Conservation (phyloP, 1,140 invertebrate genomes). For the Ectropis grisescens region DNA sequence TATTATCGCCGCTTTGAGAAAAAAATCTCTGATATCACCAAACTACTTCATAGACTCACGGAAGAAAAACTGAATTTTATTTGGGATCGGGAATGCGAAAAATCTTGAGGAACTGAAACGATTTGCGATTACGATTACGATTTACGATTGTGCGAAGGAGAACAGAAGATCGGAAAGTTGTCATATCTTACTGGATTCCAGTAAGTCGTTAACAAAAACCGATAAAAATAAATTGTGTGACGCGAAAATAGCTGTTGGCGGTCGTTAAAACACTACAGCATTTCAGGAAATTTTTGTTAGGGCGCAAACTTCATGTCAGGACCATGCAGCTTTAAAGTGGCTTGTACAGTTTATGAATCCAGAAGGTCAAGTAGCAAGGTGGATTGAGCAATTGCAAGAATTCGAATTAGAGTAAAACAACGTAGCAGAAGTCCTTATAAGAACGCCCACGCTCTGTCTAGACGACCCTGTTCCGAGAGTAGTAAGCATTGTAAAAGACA, state of each 20-base stretch:
- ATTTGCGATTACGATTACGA: no score
- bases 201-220: slow-evolving; percentile 9
- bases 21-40: slow-evolving; percentile 24
- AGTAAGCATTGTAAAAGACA: slow-evolving; percentile 6
- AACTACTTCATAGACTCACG: slow-evolving; percentile 17
- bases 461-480: slow-evolving; percentile 5
- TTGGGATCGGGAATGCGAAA: slow-evolving; percentile 6
- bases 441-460: slow-evolving; percentile 12
- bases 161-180: slow-evolving; percentile 2
- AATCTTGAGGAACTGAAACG: no score
- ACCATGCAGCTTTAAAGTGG: slow-evolving; percentile 28
- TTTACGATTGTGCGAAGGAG: no score
- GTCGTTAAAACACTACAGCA: slow-evolving; percentile 8
- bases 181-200: slow-evolving; percentile 12
- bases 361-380: slow-evolving; percentile 11
- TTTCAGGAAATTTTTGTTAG: slow-evolving; percentile 5
- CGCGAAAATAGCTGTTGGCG: slow-evolving; percentile 6
- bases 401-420: slow-evolving; percentile 7
- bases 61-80: slow-evolving; percentile 15
- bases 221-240: slow-evolving; percentile 12
- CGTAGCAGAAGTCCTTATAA: slow-evolving; percentile 4
- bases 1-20: slow-evolving; percentile 33
- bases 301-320: slow-evolving; percentile 4
- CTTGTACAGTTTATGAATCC: slow-evolving; percentile 12
- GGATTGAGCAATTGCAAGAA: slow-evolving; percentile 11